A percentile compares a stretch with the other conserved stretches of the same genome.
These are phyloP conservation scores for Scyliorhinus canicula DNA, from an alignment of 2,797 vertebrate species.

Conservation along the genomic window DNA sequence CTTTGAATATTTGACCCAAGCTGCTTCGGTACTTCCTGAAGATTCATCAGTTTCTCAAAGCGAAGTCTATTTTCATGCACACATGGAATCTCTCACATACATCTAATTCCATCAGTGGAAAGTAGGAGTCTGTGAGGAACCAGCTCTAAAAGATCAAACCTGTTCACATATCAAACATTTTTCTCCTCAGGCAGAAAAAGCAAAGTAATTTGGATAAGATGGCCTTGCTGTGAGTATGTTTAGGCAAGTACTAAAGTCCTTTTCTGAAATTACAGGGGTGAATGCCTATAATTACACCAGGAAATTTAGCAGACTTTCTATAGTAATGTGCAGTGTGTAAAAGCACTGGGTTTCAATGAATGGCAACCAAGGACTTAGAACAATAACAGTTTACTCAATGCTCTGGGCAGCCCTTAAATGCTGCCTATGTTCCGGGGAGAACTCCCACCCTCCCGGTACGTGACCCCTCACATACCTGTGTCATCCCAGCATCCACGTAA, in stretches of 20 bases:
- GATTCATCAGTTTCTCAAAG: neutral
- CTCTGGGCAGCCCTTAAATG: too few species aligned
- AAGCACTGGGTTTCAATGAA: too few species aligned
- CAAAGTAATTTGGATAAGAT: neutral
- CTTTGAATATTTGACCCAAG: neutral
- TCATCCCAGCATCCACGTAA: too few species aligned
- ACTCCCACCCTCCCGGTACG: too few species aligned
- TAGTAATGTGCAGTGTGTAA: neutral
- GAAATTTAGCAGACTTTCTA: neutral
- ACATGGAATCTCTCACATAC: neutral
- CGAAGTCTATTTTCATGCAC: neutral
- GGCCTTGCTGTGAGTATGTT: neutral
- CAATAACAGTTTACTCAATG: too few species aligned
- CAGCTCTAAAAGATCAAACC: neutral
- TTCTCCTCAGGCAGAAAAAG: neutral
- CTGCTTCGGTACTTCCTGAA: neutral
- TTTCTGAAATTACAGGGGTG: neutral
- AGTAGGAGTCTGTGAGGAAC: neutral
- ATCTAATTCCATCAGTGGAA: neutral
- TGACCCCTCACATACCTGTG: too few species aligned
- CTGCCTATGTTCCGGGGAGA: too few species aligned
- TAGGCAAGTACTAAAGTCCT: neutral
- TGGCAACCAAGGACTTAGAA: too few species aligned
- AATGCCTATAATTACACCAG: neutral
- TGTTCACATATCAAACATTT: neutral